Evolutionary conservation across 2,888 invertebrate species (phyloP).

Genomic region (Agriopis leucophaearia): DNA sequence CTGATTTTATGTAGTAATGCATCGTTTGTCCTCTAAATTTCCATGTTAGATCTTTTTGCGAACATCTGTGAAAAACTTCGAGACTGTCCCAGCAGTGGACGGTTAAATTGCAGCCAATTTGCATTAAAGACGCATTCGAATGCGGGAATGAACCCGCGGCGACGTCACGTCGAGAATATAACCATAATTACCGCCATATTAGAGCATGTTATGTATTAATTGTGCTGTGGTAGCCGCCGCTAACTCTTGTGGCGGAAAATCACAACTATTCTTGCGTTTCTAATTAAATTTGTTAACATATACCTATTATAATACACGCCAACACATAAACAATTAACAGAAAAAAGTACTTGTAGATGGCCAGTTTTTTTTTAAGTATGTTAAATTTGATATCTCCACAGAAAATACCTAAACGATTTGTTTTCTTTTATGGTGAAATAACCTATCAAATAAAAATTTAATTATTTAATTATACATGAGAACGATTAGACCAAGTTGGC

Average conservation of each 20-base stretch:
- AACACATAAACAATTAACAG: no score
- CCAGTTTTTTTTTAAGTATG: no score
- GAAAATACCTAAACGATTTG: no score
- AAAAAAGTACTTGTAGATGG: no score
- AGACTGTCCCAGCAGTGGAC: constrained; percentile 19
- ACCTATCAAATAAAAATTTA: no score
- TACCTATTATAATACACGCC: not conserved
- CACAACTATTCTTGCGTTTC: constrained; percentile 10
- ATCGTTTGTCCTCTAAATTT: constrained; percentile 8
- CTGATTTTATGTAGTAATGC: not conserved
- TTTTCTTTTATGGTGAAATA: no score
- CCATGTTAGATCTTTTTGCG: constrained; percentile 16
- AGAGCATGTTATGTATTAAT: constrained; percentile 32
- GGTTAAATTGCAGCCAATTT: constrained; percentile 39
- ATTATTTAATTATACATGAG: no score
- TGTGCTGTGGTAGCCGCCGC: constrained; percentile 4
- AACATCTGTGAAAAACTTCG: constrained; percentile 6
- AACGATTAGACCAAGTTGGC: no score
- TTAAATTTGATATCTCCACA: no score
- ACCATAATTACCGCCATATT: constrained; percentile 23
- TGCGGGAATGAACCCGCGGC: constrained; percentile 27
- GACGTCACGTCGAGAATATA: constrained; percentile 39
- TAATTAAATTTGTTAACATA: constrained; percentile 20
- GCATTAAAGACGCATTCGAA: constrained; percentile 47
- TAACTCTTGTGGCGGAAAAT: constrained; percentile 15